These are phyloP conservation scores for Ctenoplectra terminalis DNA, from an alignment of 1,140 invertebrate genomes.

Conservation along the genomic window DNA sequence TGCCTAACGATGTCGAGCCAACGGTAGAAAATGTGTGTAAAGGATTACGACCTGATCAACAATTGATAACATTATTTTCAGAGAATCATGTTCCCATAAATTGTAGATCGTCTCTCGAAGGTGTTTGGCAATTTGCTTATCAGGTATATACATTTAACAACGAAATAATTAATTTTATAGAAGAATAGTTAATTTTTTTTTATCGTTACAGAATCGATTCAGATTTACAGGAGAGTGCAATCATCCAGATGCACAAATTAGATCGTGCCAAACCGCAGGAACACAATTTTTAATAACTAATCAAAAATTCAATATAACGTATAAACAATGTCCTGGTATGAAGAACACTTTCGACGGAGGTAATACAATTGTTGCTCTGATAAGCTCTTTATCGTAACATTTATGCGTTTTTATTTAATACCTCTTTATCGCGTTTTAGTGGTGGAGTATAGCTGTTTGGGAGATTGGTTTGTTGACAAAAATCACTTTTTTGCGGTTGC, in stretches of 20 bases:
- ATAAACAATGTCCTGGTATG: constrained; percentile 93
- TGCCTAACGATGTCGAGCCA: constrained; percentile 85
- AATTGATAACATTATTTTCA: constrained; percentile 93
- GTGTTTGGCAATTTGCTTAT: constrained; percentile 97
- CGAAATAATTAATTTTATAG: neutral
- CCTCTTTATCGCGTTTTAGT: constrained; percentile 82
- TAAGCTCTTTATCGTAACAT: constrained; percentile 15
- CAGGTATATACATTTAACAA: constrained; percentile 83
- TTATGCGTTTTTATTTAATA: constrained; percentile 41
- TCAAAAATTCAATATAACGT: constrained; percentile 98
- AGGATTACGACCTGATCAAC: constrained; percentile 89
- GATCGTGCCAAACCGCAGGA: constrained; percentile 97
- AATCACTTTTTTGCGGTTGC: constrained; percentile 97
- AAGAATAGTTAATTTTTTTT: constrained; percentile 64
- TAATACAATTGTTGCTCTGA: constrained; percentile 70
- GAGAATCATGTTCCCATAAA: constrained; percentile 96
- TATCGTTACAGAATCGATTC: constrained; percentile 87
- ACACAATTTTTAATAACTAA: constrained; percentile 98
- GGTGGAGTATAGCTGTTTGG: constrained; percentile 96
- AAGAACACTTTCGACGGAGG: constrained; percentile 93
- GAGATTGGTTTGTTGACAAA: constrained; percentile 97
- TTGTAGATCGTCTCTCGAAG: constrained; percentile 95
- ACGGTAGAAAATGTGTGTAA: constrained; percentile 90
- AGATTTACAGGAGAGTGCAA: constrained; percentile 95
- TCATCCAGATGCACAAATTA: constrained; percentile 93